Base-by-base conservation (phyloP, 1,140 invertebrate genomes). In the Gryllus bimaculatus region DNA sequence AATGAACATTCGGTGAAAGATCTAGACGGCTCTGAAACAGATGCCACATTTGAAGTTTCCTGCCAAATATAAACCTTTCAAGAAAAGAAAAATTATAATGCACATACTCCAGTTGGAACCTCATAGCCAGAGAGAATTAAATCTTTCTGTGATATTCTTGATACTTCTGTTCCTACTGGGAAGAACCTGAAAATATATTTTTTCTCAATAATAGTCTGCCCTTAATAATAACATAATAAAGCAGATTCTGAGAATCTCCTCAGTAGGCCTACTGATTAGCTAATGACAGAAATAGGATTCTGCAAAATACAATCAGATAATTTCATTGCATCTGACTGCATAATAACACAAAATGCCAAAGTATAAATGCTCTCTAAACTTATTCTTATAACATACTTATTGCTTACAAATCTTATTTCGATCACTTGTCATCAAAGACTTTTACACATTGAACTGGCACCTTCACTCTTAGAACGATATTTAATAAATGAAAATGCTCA, bases 91-190 rank as follows among this genome's bases (percentile, higher is more conserved):
- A 78, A 75, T 12, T 7, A 12, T 18, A 74, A 79, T 47, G 80
- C 78, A 82, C 84, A 86, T 86, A 90, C 89, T 78, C 87, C 87
- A 77, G 86, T 86, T 15, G 90, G 90, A 79, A 91, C 84, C 12
- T 84, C 82, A 81, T 89, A 90, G 73, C 87, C 87, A 15, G 81
- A 82, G 18, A 83, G 82, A 20, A 87, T 83, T 8, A 89, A 79
- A 82, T 90, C 86, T 76, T 87, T 83, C 26, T 86, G 83, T 18
- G 87, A 82, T 12, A 90, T 85, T 81, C 90, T 83, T 8, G 86
- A 85, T 48, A 90, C 84, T 80, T 89, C 89, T 6, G 88, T 86
- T 47, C 88, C 87, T 79, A 88, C 88, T 18, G 90, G 88, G 80
- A 85, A 88, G 54, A 90, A 77, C 81, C 82, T 83, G 49, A 47